Evolutionary conservation across 2,113 vertebrate genomes (phyloP), one percentile per base, ranked within the genome.

Genomic region (Chitala chitala): DNA sequence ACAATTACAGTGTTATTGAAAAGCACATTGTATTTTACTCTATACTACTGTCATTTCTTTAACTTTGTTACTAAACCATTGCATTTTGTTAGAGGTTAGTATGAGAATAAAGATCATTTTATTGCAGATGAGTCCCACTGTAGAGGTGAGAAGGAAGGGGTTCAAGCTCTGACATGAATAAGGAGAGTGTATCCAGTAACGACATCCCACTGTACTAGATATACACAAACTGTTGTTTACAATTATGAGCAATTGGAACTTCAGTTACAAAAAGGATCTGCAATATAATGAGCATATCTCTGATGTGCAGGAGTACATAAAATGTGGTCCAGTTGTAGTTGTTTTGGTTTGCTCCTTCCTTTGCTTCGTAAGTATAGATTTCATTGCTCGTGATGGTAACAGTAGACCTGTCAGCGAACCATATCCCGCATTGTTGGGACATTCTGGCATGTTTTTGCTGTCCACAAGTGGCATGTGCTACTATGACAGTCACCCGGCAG

Each of bases 371-470:
- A 89, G 87, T 92, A 91, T 87, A 87, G 86, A 82, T 84, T 87
- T 87, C 84, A 82, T 92, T 87, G 84, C 82, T 91, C 88, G 86
- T 82, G 84, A 88, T 85, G 79, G 89, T 90, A 94, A 94, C 79
- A 78, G 76, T 85, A 95, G 85, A 87, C 88, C 87, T 80, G 81
- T 81, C 86, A 82, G 77, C 82, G 81, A 88, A 92, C 89, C 92
- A 91, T 92, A 91, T 89, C 86, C 79, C 73, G 72, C 81, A 84
- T 90, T 85, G 81, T 78, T 50, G 90, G 86, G 85, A 80, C 77
- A 84, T 73, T 75, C 74, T 1, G 44, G 53, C 63, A 42, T 77
- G 69, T 79, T 76, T 87, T 87, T 83, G 81, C 86, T 85, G 83
- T 86, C 87, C 2, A 22, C 73, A 40, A 84, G 82, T 84, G 81